A percentile compares a stretch with the other conserved stretches of the same genome.
phyloP scores from a whole-genome alignment of 2,113 vertebrate genomes.

The Tenebrosternarchus preto region DNA sequence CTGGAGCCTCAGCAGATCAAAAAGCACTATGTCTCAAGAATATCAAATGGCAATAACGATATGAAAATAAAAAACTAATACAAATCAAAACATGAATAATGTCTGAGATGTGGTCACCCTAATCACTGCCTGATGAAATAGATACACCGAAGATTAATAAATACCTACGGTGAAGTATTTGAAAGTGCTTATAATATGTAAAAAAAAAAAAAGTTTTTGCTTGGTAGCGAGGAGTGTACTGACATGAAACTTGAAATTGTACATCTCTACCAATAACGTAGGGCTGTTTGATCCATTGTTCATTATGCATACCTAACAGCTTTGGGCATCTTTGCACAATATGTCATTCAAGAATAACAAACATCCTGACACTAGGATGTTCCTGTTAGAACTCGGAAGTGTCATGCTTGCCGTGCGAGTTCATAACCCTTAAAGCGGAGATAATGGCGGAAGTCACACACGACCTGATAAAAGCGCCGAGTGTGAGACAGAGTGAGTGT shows the following conservation, averaged over 20 bases:
- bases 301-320: not conserved
- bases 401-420: not conserved
- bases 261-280: not conserved
- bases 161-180: no score
- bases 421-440: not conserved
- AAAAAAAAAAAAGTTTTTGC: no score
- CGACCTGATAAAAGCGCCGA: not conserved
- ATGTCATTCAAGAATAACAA: not conserved
- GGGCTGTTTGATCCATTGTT: not conserved
- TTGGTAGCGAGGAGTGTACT: no score
- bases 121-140: not conserved
- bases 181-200: no score
- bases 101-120: not conserved
- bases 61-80: not conserved
- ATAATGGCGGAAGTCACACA: not conserved
- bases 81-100: conserved; percentile 10
- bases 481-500: conserved; percentile 33
- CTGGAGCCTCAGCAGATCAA: not conserved
- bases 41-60: not conserved
- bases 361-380: conserved; percentile 5
- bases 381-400: not conserved
- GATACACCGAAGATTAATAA: no score
- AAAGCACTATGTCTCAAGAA: not conserved
- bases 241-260: no score
- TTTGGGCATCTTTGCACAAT: not conserved